phyloP scores from a whole-genome alignment of 2,797 vertebrate genomes.

The Peromyscus attwateri region DNA sequence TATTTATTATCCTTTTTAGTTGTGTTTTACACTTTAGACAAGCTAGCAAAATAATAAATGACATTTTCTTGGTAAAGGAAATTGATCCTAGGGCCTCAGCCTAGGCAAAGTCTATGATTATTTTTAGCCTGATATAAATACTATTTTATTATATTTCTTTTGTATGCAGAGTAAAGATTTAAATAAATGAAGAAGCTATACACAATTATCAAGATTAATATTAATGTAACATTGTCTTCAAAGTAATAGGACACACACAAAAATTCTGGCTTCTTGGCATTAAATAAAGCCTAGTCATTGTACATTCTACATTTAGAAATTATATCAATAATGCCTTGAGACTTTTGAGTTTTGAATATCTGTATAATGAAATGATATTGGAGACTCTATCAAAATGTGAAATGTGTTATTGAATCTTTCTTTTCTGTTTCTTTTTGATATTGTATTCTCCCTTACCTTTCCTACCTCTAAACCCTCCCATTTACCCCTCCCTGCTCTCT shows the following conservation, averaged over 20 bases:
- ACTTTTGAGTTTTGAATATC: slow-evolving; percentile 7
- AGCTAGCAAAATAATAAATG: slow-evolving; percentile 21
- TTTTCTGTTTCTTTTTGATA: background rate
- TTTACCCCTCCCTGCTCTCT: too few relatives aligned
- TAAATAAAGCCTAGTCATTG: slow-evolving; percentile 43
- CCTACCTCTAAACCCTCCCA: background rate
- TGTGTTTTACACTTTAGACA: slow-evolving; percentile 17
- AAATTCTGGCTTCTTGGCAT: background rate
- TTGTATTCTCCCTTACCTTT: background rate
- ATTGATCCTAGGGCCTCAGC: background rate
- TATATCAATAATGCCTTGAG: background rate
- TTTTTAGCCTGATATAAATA: background rate
- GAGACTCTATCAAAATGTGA: background rate
- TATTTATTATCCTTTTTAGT: background rate
- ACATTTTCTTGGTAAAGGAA: background rate
- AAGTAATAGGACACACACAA: background rate
- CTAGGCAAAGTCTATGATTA: background rate
- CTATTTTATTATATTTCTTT: background rate
- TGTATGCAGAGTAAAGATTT: background rate
- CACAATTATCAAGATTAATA: background rate
- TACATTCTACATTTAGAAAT: slow-evolving; percentile 6
- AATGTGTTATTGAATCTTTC: background rate
- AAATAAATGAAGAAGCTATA: slow-evolving; percentile 6
- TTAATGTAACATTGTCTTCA: background rate
- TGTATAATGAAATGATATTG: background rate